Percentiles rank a stretch among this genome's conserved stretches.
Evolutionary conservation across 2,888 invertebrate genomes (phyloP).

Genomic region (Stenchaetothrips biformis): DNA sequence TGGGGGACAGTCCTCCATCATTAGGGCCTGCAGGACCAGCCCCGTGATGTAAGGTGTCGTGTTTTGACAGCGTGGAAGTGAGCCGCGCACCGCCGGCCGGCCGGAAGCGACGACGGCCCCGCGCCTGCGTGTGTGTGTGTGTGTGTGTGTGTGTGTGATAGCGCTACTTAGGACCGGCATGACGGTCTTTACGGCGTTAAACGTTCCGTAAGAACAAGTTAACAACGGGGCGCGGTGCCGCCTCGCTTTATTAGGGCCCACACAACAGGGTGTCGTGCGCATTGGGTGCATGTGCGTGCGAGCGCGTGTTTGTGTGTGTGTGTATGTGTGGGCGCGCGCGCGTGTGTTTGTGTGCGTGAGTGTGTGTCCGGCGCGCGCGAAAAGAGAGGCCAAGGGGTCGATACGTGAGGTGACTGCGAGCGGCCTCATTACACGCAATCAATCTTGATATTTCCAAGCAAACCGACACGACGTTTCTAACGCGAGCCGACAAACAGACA

Average conservation of each 20-base stretch:
- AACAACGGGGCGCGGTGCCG: neutral
- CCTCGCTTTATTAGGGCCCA: neutral
- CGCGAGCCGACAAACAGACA: too few relatives aligned
- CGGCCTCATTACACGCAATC: conserved; percentile 22
- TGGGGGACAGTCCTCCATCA: too few relatives aligned
- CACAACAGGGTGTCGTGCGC: neutral
- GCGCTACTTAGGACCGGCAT: conserved; percentile 4
- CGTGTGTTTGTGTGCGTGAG: neutral
- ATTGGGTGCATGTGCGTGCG: neutral
- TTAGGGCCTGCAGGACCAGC: too few relatives aligned
- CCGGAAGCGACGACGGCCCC: too few relatives aligned
- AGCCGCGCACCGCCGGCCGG: neutral
- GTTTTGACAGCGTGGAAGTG: neutral
- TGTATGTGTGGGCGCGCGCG: neutral
- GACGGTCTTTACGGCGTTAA: conserved; percentile 17
- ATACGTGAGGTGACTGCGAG: conserved; percentile 13
- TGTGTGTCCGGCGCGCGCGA: conserved; percentile 19
- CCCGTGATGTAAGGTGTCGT: neutral
- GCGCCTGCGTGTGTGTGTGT: too few relatives aligned
- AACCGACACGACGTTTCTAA: neutral
- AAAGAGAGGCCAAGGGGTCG: neutral
- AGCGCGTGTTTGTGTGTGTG: neutral
- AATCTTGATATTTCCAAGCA: conserved; percentile 25
- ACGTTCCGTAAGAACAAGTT: neutral
- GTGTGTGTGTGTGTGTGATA: neutral